phyloP scores from a whole-genome alignment of 2,797 vertebrate species.

The Lagodon rhomboides region DNA sequence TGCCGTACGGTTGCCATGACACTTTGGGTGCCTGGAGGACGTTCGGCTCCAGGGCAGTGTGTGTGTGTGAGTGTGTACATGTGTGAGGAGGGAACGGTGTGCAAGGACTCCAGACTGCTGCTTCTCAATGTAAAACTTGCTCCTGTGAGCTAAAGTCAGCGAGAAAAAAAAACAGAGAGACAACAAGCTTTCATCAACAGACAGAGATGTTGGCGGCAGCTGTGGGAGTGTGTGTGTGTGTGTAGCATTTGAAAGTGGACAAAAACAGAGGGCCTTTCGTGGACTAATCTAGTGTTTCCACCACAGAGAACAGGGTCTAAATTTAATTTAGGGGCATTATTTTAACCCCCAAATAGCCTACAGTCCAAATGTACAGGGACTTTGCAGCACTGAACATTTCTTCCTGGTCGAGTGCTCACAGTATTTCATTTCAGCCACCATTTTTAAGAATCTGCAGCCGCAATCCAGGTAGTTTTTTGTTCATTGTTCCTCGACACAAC shows the following conservation, averaged over 20 bases:
- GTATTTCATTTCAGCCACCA: too few species aligned
- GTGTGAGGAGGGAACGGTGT: conserved; percentile 26
- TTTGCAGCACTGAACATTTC: too few species aligned
- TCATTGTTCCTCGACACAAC: too few species aligned
- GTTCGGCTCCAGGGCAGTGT: conserved; percentile 42
- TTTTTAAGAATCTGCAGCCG: too few species aligned
- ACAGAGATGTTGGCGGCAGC: background rate
- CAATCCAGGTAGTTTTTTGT: too few species aligned
- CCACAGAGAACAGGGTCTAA: too few species aligned
- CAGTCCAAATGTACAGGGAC: too few species aligned
- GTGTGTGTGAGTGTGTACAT: conserved; percentile 1
- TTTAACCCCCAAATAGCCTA: too few species aligned
- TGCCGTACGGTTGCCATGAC: conserved; percentile 78
- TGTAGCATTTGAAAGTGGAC: background rate
- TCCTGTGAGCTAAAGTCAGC: background rate
- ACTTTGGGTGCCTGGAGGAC: conserved; percentile 63
- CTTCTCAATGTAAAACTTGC: conserved; percentile 7
- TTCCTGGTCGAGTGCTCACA: too few species aligned
- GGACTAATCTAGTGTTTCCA: background rate
- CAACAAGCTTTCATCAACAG: background rate
- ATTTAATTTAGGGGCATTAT: too few species aligned
- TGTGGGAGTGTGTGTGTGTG: background rate
- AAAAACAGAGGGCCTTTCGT: background rate
- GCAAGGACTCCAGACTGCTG: conserved; percentile 6
- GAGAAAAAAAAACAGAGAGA: background rate